Percentiles rank a stretch among this genome's conserved stretches.
phyloP scores from a whole-genome alignment of 92 coral and sea anemone genomes.

The Chrysogorgia sp. region DNA sequence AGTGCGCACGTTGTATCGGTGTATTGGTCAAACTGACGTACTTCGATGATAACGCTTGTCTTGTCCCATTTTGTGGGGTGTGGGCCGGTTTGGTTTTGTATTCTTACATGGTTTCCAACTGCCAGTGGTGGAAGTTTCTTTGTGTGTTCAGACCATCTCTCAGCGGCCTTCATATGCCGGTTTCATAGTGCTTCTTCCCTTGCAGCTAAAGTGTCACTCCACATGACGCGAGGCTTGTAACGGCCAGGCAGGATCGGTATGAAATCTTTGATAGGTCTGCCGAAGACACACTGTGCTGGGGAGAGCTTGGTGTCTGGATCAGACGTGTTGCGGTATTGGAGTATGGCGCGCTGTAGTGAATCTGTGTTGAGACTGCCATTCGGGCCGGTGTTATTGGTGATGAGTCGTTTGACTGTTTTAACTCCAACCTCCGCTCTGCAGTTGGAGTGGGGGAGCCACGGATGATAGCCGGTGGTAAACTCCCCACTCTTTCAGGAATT shows the following conservation, averaged over 20 bases:
- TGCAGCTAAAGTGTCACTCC: conserved; percentile 42
- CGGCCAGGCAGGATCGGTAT: conserved; percentile 34
- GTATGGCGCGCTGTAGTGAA: conserved; percentile 17
- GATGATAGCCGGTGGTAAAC: conserved; percentile 52
- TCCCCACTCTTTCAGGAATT: conserved; percentile 48
- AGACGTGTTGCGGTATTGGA: too few species aligned
- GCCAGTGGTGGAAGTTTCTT: conserved; percentile 31
- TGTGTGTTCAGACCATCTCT: conserved; percentile 35
- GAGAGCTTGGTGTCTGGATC: conserved; percentile 34
- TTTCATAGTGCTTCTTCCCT: conserved; percentile 52
- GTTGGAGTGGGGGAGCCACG: conserved; percentile 51
- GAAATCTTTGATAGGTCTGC: conserved; percentile 31
- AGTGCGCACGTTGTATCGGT: conserved; percentile 33
- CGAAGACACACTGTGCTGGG: conserved; percentile 46
- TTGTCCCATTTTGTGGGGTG: conserved; percentile 58
- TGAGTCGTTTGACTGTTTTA: conserved; percentile 46
- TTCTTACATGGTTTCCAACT: conserved; percentile 29
- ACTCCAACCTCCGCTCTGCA: conserved; percentile 54
- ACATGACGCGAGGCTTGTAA: conserved; percentile 27
- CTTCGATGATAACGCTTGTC: conserved; percentile 51
- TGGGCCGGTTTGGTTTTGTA: conserved; percentile 57
- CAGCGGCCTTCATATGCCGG: conserved; percentile 43
- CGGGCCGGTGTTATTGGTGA: conserved; percentile 43
- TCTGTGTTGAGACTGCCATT: conserved; percentile 47
- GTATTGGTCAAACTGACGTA: conserved; percentile 59